phyloP scores from a whole-genome alignment of 1,140 invertebrate species.

The Leptonema lineaticorne region DNA sequence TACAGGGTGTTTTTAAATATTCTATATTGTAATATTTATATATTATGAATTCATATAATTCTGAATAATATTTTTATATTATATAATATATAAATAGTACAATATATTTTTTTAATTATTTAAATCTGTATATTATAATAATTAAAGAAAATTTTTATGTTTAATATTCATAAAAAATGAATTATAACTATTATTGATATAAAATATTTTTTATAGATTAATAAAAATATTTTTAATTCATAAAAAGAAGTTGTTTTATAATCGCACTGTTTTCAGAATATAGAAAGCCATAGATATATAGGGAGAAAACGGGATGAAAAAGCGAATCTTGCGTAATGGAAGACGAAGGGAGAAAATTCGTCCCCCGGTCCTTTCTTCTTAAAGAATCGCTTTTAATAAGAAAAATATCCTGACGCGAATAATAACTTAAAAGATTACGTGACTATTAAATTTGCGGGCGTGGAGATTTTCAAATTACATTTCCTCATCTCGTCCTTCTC shows the following conservation, averaged over 20 bases:
- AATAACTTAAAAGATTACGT: constrained; percentile 39
- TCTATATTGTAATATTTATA: not conserved
- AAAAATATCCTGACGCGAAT: constrained; percentile 38
- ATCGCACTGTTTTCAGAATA: not conserved
- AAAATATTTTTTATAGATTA: not conserved
- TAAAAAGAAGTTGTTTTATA: not conserved
- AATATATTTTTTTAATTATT: not conserved
- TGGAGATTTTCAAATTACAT: constrained; percentile 35
- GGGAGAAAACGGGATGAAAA: too few species aligned
- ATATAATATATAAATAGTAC: not conserved
- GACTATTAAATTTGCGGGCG: constrained; percentile 37
- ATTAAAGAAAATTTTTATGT: too few species aligned
- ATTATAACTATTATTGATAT: not conserved
- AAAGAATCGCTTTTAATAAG: constrained; percentile 37
- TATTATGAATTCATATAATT: too few species aligned
- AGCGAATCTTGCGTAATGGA: not conserved
- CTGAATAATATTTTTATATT: not conserved
- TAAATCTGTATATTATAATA: not conserved
- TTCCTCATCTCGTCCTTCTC: constrained; percentile 7
- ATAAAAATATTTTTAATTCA: not conserved
- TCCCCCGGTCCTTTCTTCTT: constrained; percentile 21
- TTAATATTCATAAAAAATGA: too few species aligned
- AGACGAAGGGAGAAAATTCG: not conserved
- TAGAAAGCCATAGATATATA: not conserved
- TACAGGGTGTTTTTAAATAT: not conserved